Percentiles rank a stretch among this genome's conserved stretches.
Conservation (phyloP, 2,113 vertebrate genomes). For the Caloenas nicobarica region DNA sequence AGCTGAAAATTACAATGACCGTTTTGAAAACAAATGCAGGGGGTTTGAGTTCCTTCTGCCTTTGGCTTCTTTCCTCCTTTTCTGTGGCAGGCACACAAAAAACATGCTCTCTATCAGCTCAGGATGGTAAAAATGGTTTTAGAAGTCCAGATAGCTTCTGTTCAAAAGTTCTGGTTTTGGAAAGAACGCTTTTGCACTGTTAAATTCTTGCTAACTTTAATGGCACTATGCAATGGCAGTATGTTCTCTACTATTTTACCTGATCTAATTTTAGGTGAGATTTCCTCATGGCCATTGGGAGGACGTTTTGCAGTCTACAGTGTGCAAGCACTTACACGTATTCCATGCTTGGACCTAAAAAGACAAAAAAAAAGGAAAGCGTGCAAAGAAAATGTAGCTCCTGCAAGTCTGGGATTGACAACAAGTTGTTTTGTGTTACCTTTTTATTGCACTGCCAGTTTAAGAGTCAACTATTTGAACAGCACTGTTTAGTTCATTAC, state of each 20-base stretch:
- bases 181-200: background rate
- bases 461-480: background rate
- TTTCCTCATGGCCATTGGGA: background rate
- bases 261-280: background rate
- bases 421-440: background rate
- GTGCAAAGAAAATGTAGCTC: background rate
- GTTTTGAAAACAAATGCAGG: background rate
- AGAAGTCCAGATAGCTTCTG: background rate
- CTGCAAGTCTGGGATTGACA: background rate
- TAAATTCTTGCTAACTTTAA: background rate
- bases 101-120: background rate
- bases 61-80: background rate
- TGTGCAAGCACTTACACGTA: background rate
- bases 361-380: background rate
- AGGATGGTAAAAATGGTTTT: background rate
- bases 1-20: background rate
- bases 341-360: background rate
- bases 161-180: background rate
- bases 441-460: background rate
- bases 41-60: background rate
- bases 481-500: background rate
- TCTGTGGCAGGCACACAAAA: background rate
- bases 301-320: background rate
- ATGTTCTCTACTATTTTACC: background rate
- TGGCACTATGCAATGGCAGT: background rate